Conservation (phyloP, 1,140 invertebrate species). For the Drosophila watanabei region DNA sequence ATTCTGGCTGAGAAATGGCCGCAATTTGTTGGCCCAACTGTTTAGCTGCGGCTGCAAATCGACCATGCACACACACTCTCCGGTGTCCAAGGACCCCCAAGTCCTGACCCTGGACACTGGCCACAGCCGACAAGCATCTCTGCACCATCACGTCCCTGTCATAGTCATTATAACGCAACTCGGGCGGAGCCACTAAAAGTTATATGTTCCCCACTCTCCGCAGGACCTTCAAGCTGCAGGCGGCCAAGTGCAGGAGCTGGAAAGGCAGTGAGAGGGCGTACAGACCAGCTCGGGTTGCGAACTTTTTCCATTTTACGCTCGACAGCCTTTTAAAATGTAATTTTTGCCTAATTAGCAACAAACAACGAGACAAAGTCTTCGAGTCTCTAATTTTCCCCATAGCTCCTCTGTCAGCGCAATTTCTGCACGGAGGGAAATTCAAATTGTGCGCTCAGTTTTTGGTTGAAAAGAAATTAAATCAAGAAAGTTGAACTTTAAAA, state of each 20-base stretch:
- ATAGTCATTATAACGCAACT: conserved; percentile 63
- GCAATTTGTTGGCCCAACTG: conserved; percentile 28
- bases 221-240: conserved; percentile 42
- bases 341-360: conserved; percentile 83
- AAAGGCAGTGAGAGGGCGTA: conserved; percentile 4
- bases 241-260: background rate
- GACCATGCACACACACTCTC: conserved; percentile 10
- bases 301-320: conserved; percentile 81
- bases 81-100: conserved; percentile 1
- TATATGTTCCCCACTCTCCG: conserved; percentile 35
- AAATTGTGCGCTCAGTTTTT: background rate
- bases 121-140: conserved; percentile 26
- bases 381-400: conserved; percentile 41
- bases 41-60: conserved; percentile 9
- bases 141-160: conserved; percentile 61
- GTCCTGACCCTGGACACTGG: conserved; percentile 8
- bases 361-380: conserved; percentile 59
- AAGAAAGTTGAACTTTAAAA: background rate
- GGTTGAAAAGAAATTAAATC: background rate
- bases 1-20: conserved; percentile 33
- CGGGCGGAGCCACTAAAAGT: conserved; percentile 60
- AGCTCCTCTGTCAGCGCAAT: conserved; percentile 10
- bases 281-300: conserved; percentile 40
- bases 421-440: conserved; percentile 9
- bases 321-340: conserved; percentile 80